Base-by-base conservation (phyloP, 2,888 invertebrate species). In the Thecocarcelia acutangulata region DNA sequence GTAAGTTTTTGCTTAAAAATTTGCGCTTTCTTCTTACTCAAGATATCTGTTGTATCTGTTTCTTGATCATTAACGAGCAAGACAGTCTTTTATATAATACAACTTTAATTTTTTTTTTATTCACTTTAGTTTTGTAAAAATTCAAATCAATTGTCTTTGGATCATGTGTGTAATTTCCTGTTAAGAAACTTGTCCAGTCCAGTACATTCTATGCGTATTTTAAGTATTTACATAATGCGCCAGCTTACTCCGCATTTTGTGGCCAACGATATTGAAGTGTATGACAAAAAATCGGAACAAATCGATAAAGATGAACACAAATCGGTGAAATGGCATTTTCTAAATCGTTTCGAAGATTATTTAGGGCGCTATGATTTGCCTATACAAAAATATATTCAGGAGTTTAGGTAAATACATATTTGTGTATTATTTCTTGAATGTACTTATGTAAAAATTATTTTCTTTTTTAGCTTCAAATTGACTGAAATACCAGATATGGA, bases 401-500 rank as follows among this genome's bases (percentile, higher is more conserved):
- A 91, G 59, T 91, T 90, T 59, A 90, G 85, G 89, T 89, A 83
- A 44, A 4, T 1, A 24, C 24, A 28, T 15, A 63, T 24, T 63
- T 17, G 11, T 4, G 3, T 5, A 12, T 13, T 17, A 3, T 42
- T 15, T 15, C 33, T 33, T 9, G 0, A 21, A 15, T 33, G 33
- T 33, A 15, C 1, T 1, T 37, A 48, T 33, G 21, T 21, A 33
- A 48, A 33, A 33, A 24, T 21, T 64, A 52, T 48, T 77, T 69
- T 80, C 37, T 19, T 33, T 19, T 13, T 28, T 63, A 89, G 89
- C 48, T 91, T 89, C 46, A 91, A 91, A 84, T 50, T 89, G 9
- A 87, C 87, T 0, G 91, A 91, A 80, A 80, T 91, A 42, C 84
- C 86, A n/a, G 87, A 89, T 44, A 83, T 90, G 64, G 83, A 86